Evolutionary conservation across 2,888 invertebrate genomes (phyloP).

Genomic region (Iphiclides podalirius): DNA sequence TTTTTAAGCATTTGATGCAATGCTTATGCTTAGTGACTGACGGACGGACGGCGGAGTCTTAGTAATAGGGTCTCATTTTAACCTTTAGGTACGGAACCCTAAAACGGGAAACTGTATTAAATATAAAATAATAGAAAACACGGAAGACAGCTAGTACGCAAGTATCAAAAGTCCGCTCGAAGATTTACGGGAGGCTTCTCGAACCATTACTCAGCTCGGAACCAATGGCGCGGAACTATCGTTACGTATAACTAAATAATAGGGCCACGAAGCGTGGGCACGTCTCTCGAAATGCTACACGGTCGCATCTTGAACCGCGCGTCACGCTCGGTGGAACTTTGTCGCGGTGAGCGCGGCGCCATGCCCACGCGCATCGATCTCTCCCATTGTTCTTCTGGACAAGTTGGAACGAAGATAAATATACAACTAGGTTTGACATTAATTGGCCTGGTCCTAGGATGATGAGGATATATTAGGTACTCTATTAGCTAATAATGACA

Average conservation of each 20-base stretch:
- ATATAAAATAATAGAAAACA: no score
- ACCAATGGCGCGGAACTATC: constrained; percentile 59
- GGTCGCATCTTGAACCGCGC: constrained; percentile 39
- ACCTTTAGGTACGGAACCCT: no score
- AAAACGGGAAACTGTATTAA: no score
- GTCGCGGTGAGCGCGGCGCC: constrained; percentile 34
- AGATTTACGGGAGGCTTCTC: constrained; percentile 18
- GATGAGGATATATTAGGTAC: background rate
- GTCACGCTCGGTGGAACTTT: constrained; percentile 42
- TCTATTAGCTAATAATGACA: no score
- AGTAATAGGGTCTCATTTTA: no score
- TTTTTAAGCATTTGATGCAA: no score
- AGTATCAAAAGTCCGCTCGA: constrained; percentile 9
- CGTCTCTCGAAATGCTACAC: constrained; percentile 28
- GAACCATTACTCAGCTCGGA: constrained; percentile 31
- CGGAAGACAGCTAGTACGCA: background rate
- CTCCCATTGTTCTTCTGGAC: constrained; percentile 53
- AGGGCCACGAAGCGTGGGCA: constrained; percentile 59
- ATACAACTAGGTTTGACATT: constrained; percentile 24
- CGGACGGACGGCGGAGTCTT: no score
- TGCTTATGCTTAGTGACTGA: no score
- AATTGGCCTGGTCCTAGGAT: background rate
- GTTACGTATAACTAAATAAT: constrained; percentile 52
- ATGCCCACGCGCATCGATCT: constrained; percentile 60
- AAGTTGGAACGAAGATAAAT: constrained; percentile 22